These are phyloP conservation scores for Cyprinella venusta DNA, from an alignment of 2,797 vertebrate species.

Conservation along the genomic window DNA sequence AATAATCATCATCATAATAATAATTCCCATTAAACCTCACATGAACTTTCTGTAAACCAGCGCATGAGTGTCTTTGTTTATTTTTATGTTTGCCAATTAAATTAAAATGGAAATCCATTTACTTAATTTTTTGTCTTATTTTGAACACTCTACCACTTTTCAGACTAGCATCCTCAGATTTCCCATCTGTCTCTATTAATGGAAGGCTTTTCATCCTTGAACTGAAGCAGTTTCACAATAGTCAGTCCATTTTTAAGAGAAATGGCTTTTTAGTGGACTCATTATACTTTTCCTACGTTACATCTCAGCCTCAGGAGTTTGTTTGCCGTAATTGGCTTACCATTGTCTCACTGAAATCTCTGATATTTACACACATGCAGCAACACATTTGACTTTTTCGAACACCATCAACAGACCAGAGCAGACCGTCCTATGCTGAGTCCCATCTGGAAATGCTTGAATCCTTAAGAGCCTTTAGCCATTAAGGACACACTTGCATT, in stretches of 20 bases:
- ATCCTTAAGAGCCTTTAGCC: slow-evolving; percentile 52
- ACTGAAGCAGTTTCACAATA: slow-evolving; percentile 49
- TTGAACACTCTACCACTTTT: slow-evolving; percentile 46
- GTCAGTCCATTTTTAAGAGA: slow-evolving; percentile 52
- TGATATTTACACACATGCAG: slow-evolving; percentile 31
- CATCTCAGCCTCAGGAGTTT: slow-evolving; percentile 41
- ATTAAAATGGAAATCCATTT: slow-evolving; percentile 43
- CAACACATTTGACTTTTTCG: slow-evolving; percentile 44
- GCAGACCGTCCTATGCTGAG: slow-evolving; percentile 33
- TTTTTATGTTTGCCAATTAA: neutral
- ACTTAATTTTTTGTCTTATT: slow-evolving; percentile 29
- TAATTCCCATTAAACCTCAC: neutral
- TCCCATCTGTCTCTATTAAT: slow-evolving; percentile 54
- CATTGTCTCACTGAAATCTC: slow-evolving; percentile 48
- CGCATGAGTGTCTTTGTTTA: slow-evolving; percentile 11
- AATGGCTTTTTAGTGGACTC: slow-evolving; percentile 51
- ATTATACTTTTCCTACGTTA: slow-evolving; percentile 45
- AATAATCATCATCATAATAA: neutral
- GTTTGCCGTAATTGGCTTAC: slow-evolving; percentile 58
- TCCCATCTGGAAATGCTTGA: slow-evolving; percentile 60
- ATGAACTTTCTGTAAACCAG: neutral
- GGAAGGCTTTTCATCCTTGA: slow-evolving; percentile 55
- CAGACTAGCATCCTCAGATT: slow-evolving; percentile 53
- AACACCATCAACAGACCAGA: slow-evolving; percentile 37
- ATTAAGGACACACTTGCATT: slow-evolving; percentile 56